phyloP scores from a whole-genome alignment of 2,888 invertebrate species.

The Carcina quercana region DNA sequence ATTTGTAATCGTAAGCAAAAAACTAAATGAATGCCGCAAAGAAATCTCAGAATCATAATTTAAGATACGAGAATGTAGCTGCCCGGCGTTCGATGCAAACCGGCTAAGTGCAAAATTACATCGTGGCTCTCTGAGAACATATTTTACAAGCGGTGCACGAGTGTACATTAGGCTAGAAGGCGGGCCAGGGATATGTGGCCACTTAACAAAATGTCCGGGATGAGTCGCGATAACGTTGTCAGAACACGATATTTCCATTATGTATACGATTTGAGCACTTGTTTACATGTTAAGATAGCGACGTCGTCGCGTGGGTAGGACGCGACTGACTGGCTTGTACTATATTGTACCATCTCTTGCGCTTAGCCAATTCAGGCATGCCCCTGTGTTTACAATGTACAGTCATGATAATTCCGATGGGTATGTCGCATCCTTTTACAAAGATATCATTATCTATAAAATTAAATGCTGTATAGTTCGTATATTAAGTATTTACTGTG shows the following conservation, averaged over 20 bases:
- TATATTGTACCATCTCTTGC: slow-evolving; percentile 36
- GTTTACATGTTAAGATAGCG: slow-evolving; percentile 71
- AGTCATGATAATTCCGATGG: too few relatives aligned
- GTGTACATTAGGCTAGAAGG: slow-evolving; percentile 39
- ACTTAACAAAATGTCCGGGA: slow-evolving; percentile 73
- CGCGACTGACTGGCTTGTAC: slow-evolving; percentile 37
- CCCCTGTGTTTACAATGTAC: too few relatives aligned
- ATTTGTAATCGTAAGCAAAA: background rate
- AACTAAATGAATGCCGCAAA: background rate
- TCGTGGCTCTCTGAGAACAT: slow-evolving; percentile 35
- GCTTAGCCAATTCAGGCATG: slow-evolving; percentile 41
- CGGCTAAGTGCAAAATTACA: slow-evolving; percentile 52
- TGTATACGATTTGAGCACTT: slow-evolving; percentile 73
- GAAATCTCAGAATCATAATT: slow-evolving; percentile 9
- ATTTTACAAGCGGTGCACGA: slow-evolving; percentile 40
- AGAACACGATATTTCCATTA: slow-evolving; percentile 75
- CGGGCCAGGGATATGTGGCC: slow-evolving; percentile 57
- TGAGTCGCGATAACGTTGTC: slow-evolving; percentile 72
- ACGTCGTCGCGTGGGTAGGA: slow-evolving; percentile 50
- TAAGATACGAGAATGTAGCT: slow-evolving; percentile 5
- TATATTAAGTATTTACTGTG: too few relatives aligned
- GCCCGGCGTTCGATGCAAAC: slow-evolving; percentile 28
- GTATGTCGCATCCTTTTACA: too few relatives aligned
- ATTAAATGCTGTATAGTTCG: too few relatives aligned
- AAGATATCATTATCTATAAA: too few relatives aligned